These are phyloP conservation scores for Clanis bilineata DNA, from an alignment of 2,888 invertebrate genomes.

Conservation along the genomic window DNA sequence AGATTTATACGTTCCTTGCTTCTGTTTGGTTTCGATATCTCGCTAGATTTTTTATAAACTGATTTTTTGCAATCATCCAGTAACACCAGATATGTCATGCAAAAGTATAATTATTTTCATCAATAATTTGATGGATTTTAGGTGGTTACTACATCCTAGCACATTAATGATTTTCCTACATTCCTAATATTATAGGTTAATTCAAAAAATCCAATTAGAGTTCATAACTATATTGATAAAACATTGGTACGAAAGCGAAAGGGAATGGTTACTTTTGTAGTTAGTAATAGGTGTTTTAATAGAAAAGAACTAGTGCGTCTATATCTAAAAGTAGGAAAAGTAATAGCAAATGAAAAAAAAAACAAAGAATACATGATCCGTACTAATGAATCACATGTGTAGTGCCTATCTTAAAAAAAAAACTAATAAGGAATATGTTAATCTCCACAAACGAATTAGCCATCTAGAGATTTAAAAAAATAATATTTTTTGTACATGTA, in stretches of 20 bases:
- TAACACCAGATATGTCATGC: conserved; percentile 4
- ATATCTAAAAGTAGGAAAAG: conserved; percentile 8
- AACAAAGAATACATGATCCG: conserved; percentile 2
- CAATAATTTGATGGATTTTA: background rate
- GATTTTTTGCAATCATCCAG: too few species aligned
- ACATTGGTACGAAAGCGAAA: background rate
- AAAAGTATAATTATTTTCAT: background rate
- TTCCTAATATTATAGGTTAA: background rate
- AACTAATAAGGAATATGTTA: conserved; percentile 31
- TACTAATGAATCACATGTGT: conserved; percentile 10
- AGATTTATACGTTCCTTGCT: too few species aligned
- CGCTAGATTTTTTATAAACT: too few species aligned
- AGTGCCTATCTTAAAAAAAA: conserved; percentile 1
- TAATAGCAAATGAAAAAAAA: conserved; percentile 6
- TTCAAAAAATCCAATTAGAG: background rate
- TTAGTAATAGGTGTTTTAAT: background rate
- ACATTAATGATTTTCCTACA: background rate
- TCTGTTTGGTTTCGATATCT: too few species aligned
- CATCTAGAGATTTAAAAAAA: conserved; percentile 45
- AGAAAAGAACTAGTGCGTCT: background rate
- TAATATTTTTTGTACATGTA: conserved; percentile 44
- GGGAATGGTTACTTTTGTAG: background rate
- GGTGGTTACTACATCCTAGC: background rate
- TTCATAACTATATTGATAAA: background rate
- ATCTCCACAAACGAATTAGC: conserved; percentile 34